Base-by-base conservation (phyloP, 2,113 vertebrate species). In the Edolisoma coerulescens region DNA sequence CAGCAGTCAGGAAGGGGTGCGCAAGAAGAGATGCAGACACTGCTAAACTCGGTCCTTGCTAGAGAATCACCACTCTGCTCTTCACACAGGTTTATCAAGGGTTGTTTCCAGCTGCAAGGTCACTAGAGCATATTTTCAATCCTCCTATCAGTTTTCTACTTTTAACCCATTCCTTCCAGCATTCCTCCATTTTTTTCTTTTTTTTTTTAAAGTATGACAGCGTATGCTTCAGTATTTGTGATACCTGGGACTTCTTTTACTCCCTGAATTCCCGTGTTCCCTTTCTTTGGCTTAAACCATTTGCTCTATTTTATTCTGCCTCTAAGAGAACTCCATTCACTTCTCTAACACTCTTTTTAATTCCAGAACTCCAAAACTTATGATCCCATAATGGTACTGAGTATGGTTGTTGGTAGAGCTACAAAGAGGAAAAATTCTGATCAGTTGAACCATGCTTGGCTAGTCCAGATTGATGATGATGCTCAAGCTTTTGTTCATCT, bases 21-120 rank as follows among this genome's bases (percentile, higher is more conserved):
- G 20, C 26, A 64, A 11, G 27, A 1, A 1, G 14, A 22, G 17
- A 19, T 0, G 1, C 15, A 35, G 49, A 15, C 17, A 9, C 0
- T 0, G 8, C 12, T 42, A 26, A 41, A 79, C 35, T 41, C 1
- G 0, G 3, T 49, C 8, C 5, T 22, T 42, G 21, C 9, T 56
- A 23, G 6, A 49, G 42, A 56, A 42, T 27, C 32, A 47, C 9
- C 32, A 73, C 35, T 57, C 26, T 73, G 21, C 17, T 37, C 14
- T 73, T 57, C 21, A 80, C 21, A 56, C 9, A 28, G 32, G 2
- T 35, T 88, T 57, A 27, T 42, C 21, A 49, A 22, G 26, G 5
- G 3, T 56, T 56, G 9, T 42, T 73, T 80, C 32, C 22, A 73
- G 15, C 42, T 73, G 32, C 35, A 65, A 65, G 32, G 18, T 65